Conservation (phyloP, 1,140 invertebrate species). For the Lepidotrigona ventralis region DNA sequence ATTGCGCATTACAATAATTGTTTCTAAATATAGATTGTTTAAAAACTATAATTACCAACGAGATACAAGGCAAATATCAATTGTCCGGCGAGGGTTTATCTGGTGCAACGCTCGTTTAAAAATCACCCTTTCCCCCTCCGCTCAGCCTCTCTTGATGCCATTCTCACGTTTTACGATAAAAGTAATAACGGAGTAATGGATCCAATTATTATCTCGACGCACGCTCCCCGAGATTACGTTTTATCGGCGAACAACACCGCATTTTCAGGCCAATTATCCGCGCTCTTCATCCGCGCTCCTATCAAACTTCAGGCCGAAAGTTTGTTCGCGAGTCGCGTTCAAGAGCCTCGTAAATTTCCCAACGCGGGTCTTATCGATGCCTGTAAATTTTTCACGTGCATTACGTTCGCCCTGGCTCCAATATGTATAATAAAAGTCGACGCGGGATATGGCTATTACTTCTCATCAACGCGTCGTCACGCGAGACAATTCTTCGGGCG, state of each 20-base stretch:
- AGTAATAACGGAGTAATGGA: background rate
- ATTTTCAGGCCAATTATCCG: background rate
- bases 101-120: background rate
- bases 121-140: background rate
- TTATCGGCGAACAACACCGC: background rate
- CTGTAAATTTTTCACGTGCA: constrained; percentile 6
- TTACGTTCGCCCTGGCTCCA: background rate
- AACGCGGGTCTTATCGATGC: background rate
- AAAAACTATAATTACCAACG: background rate
- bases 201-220: background rate
- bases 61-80: background rate
- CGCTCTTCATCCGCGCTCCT: background rate
- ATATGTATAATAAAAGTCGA: constrained; percentile 14
- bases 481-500: background rate
- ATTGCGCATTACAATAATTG: background rate
- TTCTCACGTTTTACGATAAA: background rate
- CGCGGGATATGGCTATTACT: constrained; percentile 1
- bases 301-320: background rate
- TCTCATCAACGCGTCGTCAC: constrained; percentile 11
- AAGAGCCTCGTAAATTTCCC: constrained; percentile 10
- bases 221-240: background rate
- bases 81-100: background rate
- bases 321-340: background rate
- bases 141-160: background rate
- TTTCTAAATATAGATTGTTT: background rate